Evolutionary conservation across 2,113 vertebrate species (phyloP), one percentile per base, ranked within the genome.

Genomic region (Ciconia stormi): DNA sequence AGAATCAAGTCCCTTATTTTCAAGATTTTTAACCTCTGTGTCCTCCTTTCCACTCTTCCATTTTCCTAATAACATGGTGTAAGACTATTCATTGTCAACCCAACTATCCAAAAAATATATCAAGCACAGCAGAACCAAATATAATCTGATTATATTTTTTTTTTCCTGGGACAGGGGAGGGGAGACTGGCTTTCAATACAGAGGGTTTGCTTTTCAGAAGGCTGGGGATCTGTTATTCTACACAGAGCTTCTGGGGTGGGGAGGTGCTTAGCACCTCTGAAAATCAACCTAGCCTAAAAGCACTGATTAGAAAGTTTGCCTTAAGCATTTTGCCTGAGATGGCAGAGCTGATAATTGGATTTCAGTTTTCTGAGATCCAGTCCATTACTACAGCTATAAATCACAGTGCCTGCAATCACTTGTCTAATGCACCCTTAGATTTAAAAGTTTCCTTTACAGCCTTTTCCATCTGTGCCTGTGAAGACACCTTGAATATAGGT

Each of bases 261-360:
- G 42, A 73, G 52, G 18, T 16, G 47, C 89, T 58, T 3, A 46
- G 42, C 70, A 36, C 86, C 59, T 62, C 88, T 27, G 46, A 46
- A 86, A 77, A 58, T 44, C 89, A 32, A 7, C 59, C 53, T 11
- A 19, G 11, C 76, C 87, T 70, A 70, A 90, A 82, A 94, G 71
- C 89, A 27, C 82, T 30, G 66, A 56, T 73, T 29, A 77, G 71
- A 88, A 95, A 95, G 89, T 95, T 96, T 86, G 62, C 55, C 53
- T 87, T 19, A 16, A 91, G 58, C 82, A 0, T 91, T 94, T 87
- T 77, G 62, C 89, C 87, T 4, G 90, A 89, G 94, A 87, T 79
- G 81, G 87, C 81, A n/a, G 87, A 55, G 94, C 89, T 73, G 94
- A 77, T 95, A 94, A 94, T 73, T 80, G 93, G 82, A 90, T 96